Percentiles rank a stretch among this genome's conserved stretches.
phyloP scores from a whole-genome alignment of 2,888 invertebrate species.

The Sinohyriopsis cumingii region DNA sequence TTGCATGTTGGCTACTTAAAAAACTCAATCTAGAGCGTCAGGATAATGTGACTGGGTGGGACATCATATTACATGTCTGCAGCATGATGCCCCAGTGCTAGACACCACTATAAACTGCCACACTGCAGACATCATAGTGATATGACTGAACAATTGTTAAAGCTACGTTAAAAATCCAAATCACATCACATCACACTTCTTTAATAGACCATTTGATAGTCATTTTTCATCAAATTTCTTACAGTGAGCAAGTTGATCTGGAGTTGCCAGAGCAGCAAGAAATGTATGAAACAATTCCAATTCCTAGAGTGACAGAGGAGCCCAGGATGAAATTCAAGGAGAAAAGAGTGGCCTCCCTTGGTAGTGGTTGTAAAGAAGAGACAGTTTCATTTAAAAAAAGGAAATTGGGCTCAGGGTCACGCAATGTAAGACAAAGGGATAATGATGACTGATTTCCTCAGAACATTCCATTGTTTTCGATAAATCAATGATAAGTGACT shows the following conservation, averaged over 20 bases:
- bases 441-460: constrained; percentile 36
- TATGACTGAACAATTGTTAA: too few species aligned
- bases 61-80: too few species aligned
- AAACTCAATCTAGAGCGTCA: too few species aligned
- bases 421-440: constrained; percentile 52
- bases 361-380: constrained; percentile 35
- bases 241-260: constrained; percentile 29
- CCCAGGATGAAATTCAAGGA: constrained; percentile 55
- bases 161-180: too few species aligned
- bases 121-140: too few species aligned
- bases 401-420: constrained; percentile 57
- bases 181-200: too few species aligned
- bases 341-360: constrained; percentile 58
- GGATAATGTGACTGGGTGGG: too few species aligned
- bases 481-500: too few species aligned
- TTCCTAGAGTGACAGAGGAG: constrained; percentile 36
- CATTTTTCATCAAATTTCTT: neutral
- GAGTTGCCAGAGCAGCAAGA: constrained; percentile 32
- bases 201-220: neutral
- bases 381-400: constrained; percentile 63
- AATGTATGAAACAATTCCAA: constrained; percentile 38
- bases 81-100: too few species aligned
- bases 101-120: too few species aligned
- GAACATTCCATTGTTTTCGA: too few species aligned
- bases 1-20: too few species aligned